Evolutionary conservation across 2,113 vertebrate species (phyloP), one percentile per base, ranked within the genome.

Genomic region (Tautogolabrus adspersus): DNA sequence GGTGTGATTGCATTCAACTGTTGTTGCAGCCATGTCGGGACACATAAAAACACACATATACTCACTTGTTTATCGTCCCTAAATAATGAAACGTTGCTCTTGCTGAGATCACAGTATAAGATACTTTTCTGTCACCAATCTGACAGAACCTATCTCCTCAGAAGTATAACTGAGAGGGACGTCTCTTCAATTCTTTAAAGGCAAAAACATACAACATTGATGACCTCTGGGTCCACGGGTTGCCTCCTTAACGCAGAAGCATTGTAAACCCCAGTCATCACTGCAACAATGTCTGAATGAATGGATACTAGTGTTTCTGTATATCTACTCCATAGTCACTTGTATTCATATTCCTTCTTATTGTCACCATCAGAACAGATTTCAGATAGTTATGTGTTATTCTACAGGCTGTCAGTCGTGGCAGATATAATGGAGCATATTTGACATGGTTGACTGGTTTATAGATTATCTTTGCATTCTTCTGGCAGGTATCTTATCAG

Each of bases 121-220:
- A 71, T 58, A 65, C 44, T 79, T 69, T 49, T 66, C 55, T 12
- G 61, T 72, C 10, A 16, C 67, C n/a, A 13, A 58, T 79, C 73
- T 82, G 83, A 72, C 82, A 79, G 59, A 92, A 86, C 57, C 51
- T 47, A 84, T 84, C 79, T 86, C 65, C 34, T 87, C 77, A 67
- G 21, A 75, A 30, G 66, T 61, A 73, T 55, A 66, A 88, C 46
- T 64, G 60, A 77, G 77, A 79, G 34, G 40, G 23, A 34, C 15
- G n/a, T 66, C 61, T 77, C 34, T 67, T 91, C 56, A 85, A 88
- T 86, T 73, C 75, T 89, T 92, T 65, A 92, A 82, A 76, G 22
- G 69, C 58, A 63, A 49, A 81, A 79, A 80, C 82, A 89, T 93
- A 72, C 70, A 90, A 89, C 77, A 85, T 90, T 89, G 75, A 93